Evolutionary conservation across 1,140 invertebrate genomes (phyloP), one percentile per base, ranked within the genome.

Genomic region (Drosophila serrata): DNA sequence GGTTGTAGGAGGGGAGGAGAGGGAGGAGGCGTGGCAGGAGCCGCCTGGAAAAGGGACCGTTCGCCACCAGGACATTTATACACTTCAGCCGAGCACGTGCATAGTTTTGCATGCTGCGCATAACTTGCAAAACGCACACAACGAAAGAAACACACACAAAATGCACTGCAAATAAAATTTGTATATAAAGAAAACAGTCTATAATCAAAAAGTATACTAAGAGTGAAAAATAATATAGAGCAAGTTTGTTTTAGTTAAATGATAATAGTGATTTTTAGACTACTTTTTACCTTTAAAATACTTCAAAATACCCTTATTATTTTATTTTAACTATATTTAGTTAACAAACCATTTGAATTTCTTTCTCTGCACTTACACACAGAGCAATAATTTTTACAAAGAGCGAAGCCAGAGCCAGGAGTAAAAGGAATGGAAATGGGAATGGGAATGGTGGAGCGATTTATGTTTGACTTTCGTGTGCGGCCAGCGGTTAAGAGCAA

Each of bases 51-150:
- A 73, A 73, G 77, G 59, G 77, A 64, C 63, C 67, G 17, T 67
- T 57, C 59, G 77, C 73, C 77, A 90, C 64, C 59, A 79, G 65
- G 74, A 90, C 85, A 88, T 87, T 87, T 90, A 85, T 88, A 88
- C 84, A 88, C 85, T 90, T 88, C 85, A 90, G 72, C 55, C 65
- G 85, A 65, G 85, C 77, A 90, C 85, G 80, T 88, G 84, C 84
- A 90, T 72, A 88, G 84, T 90, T 88, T 85, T 88, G 84, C 85
- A 88, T 90, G 84, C 85, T 85, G 85, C 85, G 81, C 85, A 88
- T 90, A 88, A 90, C 84, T 88, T 68, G 65, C 81, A 82, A 82
- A 24, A 53, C 63, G 43, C 33, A 55, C 62, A 56, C 15, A 27
- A 11, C 6, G 17, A 40, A 39, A 37, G 35, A 65, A 80, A 53